phyloP scores from a whole-genome alignment of 2,797 vertebrate genomes.

The Myripristis murdjan region DNA sequence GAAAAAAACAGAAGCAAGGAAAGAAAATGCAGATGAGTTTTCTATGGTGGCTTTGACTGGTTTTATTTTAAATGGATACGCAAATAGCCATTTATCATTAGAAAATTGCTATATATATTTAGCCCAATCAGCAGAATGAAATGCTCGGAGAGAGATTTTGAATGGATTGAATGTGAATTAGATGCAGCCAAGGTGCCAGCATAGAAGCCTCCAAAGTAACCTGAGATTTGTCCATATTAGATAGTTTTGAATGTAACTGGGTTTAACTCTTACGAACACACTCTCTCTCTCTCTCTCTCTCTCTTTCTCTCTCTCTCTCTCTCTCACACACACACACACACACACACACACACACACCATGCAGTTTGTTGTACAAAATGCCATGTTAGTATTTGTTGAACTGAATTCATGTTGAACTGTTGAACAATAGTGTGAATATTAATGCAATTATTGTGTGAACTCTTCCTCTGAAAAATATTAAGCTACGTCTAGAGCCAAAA shows the following conservation, averaged over 20 bases:
- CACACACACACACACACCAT: constrained; percentile 55
- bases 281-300: no score
- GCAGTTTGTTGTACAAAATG: constrained; percentile 50
- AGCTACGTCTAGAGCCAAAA: not conserved
- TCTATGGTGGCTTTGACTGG: constrained; percentile 64
- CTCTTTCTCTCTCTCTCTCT: no score
- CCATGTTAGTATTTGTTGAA: constrained; percentile 64
- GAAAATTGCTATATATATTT: not conserved
- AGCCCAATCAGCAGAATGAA: not conserved
- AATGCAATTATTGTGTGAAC: constrained; percentile 10
- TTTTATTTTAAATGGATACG: not conserved
- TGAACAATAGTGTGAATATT: constrained; percentile 24
- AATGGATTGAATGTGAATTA: not conserved
- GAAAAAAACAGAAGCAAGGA: constrained; percentile 21
- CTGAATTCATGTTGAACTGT: constrained; percentile 26
- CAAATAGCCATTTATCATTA: not conserved
- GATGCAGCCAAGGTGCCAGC: constrained; percentile 57
- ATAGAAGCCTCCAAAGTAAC: constrained; percentile 63
- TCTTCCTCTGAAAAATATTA: not conserved
- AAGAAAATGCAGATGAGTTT: constrained; percentile 22
- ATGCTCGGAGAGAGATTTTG: no score
- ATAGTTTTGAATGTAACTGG: constrained; percentile 42
- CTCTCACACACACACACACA: constrained; percentile 29
- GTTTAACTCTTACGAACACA: constrained; percentile 26
- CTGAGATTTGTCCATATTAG: constrained; percentile 36